Evolutionary conservation across 2,113 vertebrate genomes (phyloP).

Genomic region (Proteles cristata): DNA sequence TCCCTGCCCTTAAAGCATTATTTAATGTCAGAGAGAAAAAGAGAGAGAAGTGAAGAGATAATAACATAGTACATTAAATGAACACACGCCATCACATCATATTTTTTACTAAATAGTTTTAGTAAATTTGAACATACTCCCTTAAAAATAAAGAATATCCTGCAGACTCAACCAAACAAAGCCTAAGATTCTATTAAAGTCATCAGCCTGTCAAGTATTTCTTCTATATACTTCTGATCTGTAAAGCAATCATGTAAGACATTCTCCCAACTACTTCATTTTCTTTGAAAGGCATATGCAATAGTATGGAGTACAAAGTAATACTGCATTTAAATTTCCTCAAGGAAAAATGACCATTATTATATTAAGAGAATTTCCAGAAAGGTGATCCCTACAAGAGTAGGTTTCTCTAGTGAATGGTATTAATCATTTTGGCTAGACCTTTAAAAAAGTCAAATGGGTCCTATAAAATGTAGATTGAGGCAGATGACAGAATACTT

Average conservation of each 20-base stretch:
- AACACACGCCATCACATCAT: background rate
- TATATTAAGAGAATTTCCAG: slow-evolving; percentile 63
- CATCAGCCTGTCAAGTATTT: slow-evolving; percentile 37
- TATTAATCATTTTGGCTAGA: slow-evolving; percentile 45
- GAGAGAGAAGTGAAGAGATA: background rate
- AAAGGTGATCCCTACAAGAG: slow-evolving; percentile 56
- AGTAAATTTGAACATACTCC: slow-evolving; percentile 13
- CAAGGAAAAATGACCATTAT: slow-evolving; percentile 29
- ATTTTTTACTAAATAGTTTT: slow-evolving; percentile 34
- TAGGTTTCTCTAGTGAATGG: slow-evolving; percentile 33
- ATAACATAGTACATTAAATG: background rate
- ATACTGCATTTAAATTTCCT: slow-evolving; percentile 41
- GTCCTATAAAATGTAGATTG: slow-evolving; percentile 17
- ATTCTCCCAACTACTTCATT: slow-evolving; percentile 18
- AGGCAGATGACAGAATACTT: background rate
- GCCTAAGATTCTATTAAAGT: background rate
- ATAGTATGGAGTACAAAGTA: background rate
- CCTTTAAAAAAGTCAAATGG: slow-evolving; percentile 39
- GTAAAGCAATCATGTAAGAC: slow-evolving; percentile 47
- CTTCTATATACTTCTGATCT: slow-evolving; percentile 7
- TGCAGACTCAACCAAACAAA: background rate
- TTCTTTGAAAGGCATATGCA: slow-evolving; percentile 41
- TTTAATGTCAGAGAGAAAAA: background rate
- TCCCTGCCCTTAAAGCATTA: background rate
- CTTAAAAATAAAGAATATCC: background rate